Conservation (phyloP, 2,888 invertebrate genomes). For the Erannis defoliaria region DNA sequence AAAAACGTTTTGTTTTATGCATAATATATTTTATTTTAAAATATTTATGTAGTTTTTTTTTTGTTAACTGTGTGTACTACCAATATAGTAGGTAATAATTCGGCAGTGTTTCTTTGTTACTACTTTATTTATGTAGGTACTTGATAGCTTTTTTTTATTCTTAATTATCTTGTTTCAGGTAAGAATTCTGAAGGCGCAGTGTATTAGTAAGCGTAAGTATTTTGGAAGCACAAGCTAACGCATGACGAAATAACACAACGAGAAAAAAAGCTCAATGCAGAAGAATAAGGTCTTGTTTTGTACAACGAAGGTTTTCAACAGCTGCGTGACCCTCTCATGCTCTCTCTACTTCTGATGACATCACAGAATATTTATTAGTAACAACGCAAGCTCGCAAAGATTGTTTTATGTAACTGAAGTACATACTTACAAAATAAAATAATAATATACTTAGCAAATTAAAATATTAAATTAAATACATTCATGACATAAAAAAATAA, state of each 20-base stretch:
- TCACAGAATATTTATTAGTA: slow-evolving; percentile 9
- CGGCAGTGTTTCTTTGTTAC: no score
- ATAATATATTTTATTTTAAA: no score
- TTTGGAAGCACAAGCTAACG: slow-evolving; percentile 33
- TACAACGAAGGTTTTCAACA: slow-evolving; percentile 4
- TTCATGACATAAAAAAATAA: no score
- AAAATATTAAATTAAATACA: no score
- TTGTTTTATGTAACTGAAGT: slow-evolving; percentile 10
- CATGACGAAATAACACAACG: neutral
- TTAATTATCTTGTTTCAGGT: slow-evolving; percentile 81
- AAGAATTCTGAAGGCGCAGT: slow-evolving; percentile 46
- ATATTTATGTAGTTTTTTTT: no score
- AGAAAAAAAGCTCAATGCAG: slow-evolving; percentile 11
- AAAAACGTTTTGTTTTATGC: no score
- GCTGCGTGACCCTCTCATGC: slow-evolving; percentile 34
- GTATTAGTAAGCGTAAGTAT: slow-evolving; percentile 37
- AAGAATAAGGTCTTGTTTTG: slow-evolving; percentile 20
- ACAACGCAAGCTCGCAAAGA: no score
- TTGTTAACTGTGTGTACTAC: no score
- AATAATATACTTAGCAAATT: no score
- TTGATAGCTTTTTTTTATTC: no score
- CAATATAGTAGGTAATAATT: no score
- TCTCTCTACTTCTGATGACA: slow-evolving; percentile 10
- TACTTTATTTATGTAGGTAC: no score
- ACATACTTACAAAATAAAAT: neutral